phyloP scores from a whole-genome alignment of 2,888 invertebrate genomes.

The Cordilura impudica region DNA sequence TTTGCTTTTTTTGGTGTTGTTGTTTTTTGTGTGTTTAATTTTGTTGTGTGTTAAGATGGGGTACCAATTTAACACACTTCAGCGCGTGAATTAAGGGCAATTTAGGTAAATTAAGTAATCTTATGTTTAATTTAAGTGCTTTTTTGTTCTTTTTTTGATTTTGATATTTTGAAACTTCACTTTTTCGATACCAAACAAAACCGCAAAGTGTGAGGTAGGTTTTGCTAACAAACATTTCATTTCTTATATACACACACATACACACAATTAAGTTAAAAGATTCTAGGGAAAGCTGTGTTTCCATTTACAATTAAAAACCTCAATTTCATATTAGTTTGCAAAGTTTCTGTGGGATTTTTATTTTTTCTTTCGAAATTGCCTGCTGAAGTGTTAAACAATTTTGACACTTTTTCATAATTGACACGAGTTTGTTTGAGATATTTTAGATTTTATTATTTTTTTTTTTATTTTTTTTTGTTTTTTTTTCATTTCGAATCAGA shows the following conservation, averaged over 20 bases:
- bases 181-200: neutral
- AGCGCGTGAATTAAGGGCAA: conserved; percentile 75
- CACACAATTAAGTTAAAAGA: too few relatives aligned
- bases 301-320: conserved; percentile 47
- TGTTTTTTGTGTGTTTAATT: conserved; percentile 15
- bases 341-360: neutral
- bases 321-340: conserved; percentile 12
- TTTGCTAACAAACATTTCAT: neutral
- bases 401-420: conserved; percentile 64
- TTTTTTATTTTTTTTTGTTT: neutral
- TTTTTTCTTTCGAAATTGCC: conserved; percentile 43
- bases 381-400: conserved; percentile 63
- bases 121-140: conserved; percentile 54
- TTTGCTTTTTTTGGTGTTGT: neutral
- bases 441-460: conserved; percentile 25
- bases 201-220: conserved; percentile 39
- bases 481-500: conserved; percentile 29
- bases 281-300: conserved; percentile 15
- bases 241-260: too few relatives aligned
- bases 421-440: conserved; percentile 41
- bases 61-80: conserved; percentile 75
- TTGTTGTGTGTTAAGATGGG: conserved; percentile 42
- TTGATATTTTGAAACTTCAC: neutral
- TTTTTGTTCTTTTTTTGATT: conserved; percentile 32
- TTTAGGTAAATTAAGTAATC: conserved; percentile 75